A percentile compares a stretch with the other conserved stretches of the same genome.
Conservation (phyloP, 2,888 invertebrate genomes). For the Stenchaetothrips biformis region DNA sequence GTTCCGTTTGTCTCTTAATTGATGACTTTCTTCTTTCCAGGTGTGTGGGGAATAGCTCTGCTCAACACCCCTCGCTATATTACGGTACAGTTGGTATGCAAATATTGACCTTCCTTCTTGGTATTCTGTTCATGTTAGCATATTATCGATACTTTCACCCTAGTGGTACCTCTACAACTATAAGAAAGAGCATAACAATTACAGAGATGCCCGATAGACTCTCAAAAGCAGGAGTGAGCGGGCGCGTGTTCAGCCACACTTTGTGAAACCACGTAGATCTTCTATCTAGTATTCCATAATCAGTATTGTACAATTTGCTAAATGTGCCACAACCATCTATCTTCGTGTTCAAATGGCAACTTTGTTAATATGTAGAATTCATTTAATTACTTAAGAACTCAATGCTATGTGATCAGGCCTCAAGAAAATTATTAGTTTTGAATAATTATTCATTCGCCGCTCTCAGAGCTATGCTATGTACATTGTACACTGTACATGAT, state of each 20-base stretch:
- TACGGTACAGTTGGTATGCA: slow-evolving; percentile 47
- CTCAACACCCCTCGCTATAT: slow-evolving; percentile 45
- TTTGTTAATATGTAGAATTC: neutral
- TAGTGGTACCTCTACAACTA: slow-evolving; percentile 38
- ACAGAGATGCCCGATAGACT: slow-evolving; percentile 25
- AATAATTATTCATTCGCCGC: neutral
- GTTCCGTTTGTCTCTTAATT: slow-evolving; percentile 10
- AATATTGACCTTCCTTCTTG: slow-evolving; percentile 46
- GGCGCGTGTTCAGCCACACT: neutral
- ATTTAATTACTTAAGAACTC: neutral
- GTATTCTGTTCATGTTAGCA: slow-evolving; percentile 46
- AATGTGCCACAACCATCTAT: neutral
- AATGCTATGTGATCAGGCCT: neutral
- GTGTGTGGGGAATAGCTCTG: slow-evolving; percentile 47
- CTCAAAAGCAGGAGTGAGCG: neutral
- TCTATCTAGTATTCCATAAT: neutral
- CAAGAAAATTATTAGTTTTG: neutral
- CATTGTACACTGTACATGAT: too few relatives aligned
- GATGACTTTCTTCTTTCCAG: slow-evolving; percentile 39
- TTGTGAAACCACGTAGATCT: neutral
- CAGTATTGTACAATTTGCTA: neutral
- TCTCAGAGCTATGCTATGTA: too few relatives aligned
- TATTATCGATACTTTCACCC: slow-evolving; percentile 50
- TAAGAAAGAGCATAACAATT: slow-evolving; percentile 32
- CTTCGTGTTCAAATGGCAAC: neutral